These are phyloP conservation scores for Oncorhynchus tshawytscha DNA, from an alignment of 2,113 vertebrate genomes.

Conservation along the genomic window DNA sequence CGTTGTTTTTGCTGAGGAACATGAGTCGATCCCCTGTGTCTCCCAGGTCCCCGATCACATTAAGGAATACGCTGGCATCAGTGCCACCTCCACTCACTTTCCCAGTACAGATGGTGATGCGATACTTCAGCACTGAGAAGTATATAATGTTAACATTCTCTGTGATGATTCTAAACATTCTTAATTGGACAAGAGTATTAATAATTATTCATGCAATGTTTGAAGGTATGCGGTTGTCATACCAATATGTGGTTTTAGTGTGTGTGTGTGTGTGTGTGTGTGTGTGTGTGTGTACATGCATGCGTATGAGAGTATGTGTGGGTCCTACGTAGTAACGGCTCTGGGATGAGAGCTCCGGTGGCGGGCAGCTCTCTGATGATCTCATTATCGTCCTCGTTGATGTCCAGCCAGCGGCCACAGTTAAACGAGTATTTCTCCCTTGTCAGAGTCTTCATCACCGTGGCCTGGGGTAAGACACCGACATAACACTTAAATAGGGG, in stretches of 20 bases:
- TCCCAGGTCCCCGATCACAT: constrained; percentile 83
- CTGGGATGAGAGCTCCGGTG: constrained; percentile 76
- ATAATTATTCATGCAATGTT: background rate
- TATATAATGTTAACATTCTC: background rate
- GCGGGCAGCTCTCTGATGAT: constrained; percentile 89
- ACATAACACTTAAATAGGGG: background rate
- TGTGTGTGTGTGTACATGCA: background rate
- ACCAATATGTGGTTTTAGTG: background rate
- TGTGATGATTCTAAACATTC: background rate
- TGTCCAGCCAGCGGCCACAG: constrained; percentile 93
- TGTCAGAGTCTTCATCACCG: constrained; percentile 88
- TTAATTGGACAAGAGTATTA: background rate
- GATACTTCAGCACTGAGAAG: constrained; percentile 86
- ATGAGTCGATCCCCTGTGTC: constrained; percentile 91
- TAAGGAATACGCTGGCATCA: constrained; percentile 89
- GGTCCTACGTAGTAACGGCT: constrained; percentile 83
- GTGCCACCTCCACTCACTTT: constrained; percentile 86
- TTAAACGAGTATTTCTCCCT: constrained; percentile 91
- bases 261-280: background rate
- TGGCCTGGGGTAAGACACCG: constrained; percentile 73
- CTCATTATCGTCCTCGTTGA: constrained; percentile 95
- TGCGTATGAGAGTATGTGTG: background rate
- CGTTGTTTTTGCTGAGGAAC: constrained; percentile 88
- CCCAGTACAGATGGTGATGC: constrained; percentile 87
- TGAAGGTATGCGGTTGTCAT: background rate